Evolutionary conservation across 2,888 invertebrate genomes (phyloP), one percentile per base, ranked within the genome.

Genomic region (Andrena praecox): DNA sequence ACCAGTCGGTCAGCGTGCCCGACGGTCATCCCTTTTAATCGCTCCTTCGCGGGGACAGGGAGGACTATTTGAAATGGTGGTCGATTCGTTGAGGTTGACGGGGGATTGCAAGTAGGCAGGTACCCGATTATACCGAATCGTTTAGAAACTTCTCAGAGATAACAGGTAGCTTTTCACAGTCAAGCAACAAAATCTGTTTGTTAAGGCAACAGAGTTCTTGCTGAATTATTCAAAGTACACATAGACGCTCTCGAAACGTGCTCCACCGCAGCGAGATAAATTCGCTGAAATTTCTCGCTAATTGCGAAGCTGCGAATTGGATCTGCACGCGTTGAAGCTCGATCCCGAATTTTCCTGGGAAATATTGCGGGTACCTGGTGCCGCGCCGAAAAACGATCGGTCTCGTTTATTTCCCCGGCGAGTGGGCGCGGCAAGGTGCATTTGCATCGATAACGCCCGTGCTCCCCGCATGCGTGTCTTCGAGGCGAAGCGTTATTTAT

Each of bases 401-500:
- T 56, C 79, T 60, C 77, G 82, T 86, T 80, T 85, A 85, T 82
- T 82, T 76, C 76, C 81, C 80, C 74, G 33, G 68, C 50, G 66
- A 76, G 77, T 82, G 85, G 85, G 82, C 67, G 88, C 85, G 87
- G 86, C 85, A 85, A 80, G 85, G 82, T 87, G 88, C 85, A 85
- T 88, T 88, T 85, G 88, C 88, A 88, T 88, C 88, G 88, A 88
- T 88, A 88, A 85, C 87, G 76, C 77, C 67, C 35, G 35, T 29
- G 75, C 62, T 42, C 64, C 82, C 75, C 77, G 84, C 64, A 77
- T 77, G 87, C 86, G 85, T 85, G 87, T 83, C 85, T 83, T 85
- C 87, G 80, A 78, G 81, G 86, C 74, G 82, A 83, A 86, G 81
- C 60, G 87, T 87, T 88, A 88, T 88, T 88, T 88, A 88, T 87